Evolutionary conservation across 2,113 vertebrate genomes (phyloP), one percentile per base, ranked within the genome.

Genomic region (Podocnemis expansa): DNA sequence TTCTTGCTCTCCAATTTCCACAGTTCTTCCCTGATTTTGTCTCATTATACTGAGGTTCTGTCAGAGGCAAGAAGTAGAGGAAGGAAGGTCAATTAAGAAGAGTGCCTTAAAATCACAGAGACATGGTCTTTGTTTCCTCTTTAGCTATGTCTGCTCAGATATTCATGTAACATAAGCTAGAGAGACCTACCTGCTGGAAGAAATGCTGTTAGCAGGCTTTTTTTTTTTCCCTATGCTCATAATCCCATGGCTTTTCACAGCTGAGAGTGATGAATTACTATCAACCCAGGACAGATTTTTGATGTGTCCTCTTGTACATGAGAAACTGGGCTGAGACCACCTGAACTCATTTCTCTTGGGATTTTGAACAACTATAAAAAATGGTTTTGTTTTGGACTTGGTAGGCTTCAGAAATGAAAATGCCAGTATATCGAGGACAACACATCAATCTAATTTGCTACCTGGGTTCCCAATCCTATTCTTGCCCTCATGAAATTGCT

Each of bases 401-500:
- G 93, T 98, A 97, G 97, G 93, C 92, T 95, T 97, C 96, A 97
- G 96, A 98, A 98, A 98, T 98, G 98, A 98, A 98, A 98, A 98
- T 98, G 98, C 94, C 98, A 98, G 94, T 95, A 93, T 93, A 84
- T 89, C 16, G 49, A 98, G 97, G 97, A 97, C 91, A 98, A 92
- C 94, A 96, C 97, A 98, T 98, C 98, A 98, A 98, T 98, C 98
- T 98, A 97, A 98, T 98, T 98, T 98, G 92, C 87, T 98, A 94
- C 96, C 90, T 96, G 78, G 67, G 51, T 96, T 89, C 56, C 88
- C 92, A 95, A 22, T 95, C 78, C 95, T 95, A 82, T 96, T 94
- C 80, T 96, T 96, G 85, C 81, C 63, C 81, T 55, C n/a, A 70
- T 92, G 76, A 97, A 94, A 95, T 67, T 95, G 25, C 87, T 95